Conservation (phyloP, 2,797 vertebrate genomes). For the Semaprochilodus insignis region DNA sequence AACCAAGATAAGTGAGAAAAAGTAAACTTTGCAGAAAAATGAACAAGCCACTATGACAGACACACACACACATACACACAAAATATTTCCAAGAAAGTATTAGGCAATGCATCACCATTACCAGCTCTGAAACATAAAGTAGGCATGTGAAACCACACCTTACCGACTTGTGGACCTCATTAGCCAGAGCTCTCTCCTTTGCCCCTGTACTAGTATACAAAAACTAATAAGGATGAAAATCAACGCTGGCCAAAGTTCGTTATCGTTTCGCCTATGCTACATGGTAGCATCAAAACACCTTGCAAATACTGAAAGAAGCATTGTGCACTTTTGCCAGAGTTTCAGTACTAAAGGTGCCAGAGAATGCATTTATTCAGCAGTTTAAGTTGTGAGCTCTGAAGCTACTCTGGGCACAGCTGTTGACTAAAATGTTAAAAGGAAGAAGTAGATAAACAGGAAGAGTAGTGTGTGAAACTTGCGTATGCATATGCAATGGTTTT, state of each 20-base stretch:
- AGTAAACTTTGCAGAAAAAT: constrained; percentile 48
- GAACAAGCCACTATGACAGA: constrained; percentile 60
- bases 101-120: constrained; percentile 73
- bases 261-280: neutral
- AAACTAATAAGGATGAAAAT: constrained; percentile 2
- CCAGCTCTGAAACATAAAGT: constrained; percentile 24
- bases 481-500: too few species aligned
- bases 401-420: too few species aligned
- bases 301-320: neutral
- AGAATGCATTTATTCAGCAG: too few species aligned
- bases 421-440: too few species aligned
- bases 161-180: constrained; percentile 29
- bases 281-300: neutral
- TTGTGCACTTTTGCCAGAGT: neutral
- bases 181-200: constrained; percentile 10
- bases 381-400: too few species aligned
- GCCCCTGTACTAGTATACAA: neutral
- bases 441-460: too few species aligned
- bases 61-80: neutral
- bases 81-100: constrained; percentile 60
- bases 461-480: too few species aligned
- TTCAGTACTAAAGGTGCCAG: too few species aligned
- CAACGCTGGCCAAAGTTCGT: neutral
- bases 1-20: constrained; percentile 51
- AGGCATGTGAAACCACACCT: constrained; percentile 4